Evolutionary conservation across 35 echinoderm and acorn worm species (phyloP).

Genomic region (Strongylocentrotus purpuratus): DNA sequence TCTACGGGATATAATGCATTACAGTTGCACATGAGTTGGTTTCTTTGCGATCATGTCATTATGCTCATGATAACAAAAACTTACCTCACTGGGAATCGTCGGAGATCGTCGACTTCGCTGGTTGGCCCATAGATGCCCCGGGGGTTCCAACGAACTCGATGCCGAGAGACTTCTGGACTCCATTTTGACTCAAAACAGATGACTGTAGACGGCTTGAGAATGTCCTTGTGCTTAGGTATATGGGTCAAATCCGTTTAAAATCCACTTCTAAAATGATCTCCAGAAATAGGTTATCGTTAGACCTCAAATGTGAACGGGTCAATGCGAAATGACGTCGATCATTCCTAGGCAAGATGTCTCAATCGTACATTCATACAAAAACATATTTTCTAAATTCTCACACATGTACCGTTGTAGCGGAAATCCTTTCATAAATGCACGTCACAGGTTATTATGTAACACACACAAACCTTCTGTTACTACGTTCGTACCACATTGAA

Average conservation of each 20-base stretch:
- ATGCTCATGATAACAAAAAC: neutral
- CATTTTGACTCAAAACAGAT: neutral
- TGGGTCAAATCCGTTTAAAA: neutral
- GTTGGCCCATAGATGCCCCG: slow-evolving; percentile 37
- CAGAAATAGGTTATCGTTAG: neutral
- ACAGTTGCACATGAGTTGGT: too few species aligned
- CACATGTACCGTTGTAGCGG: neutral
- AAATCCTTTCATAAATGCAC: neutral
- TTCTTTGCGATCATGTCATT: neutral
- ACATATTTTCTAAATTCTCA: neutral
- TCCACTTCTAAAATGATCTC: neutral
- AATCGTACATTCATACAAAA: neutral
- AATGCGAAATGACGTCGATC: neutral
- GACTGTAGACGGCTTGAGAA: neutral
- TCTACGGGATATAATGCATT: too few species aligned
- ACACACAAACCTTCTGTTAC: neutral
- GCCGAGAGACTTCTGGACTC: neutral
- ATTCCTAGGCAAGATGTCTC: neutral
- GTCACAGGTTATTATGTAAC: neutral
- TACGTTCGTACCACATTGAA: neutral
- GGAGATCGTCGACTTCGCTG: slow-evolving; percentile 14
- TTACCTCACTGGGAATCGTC: slow-evolving; percentile 27
- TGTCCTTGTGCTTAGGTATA: neutral
- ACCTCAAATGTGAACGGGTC: neutral
- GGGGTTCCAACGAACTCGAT: slow-evolving; percentile 17